These are phyloP conservation scores for Rhinogobio ventralis DNA, from an alignment of 2,797 vertebrate genomes.

Conservation along the genomic window DNA sequence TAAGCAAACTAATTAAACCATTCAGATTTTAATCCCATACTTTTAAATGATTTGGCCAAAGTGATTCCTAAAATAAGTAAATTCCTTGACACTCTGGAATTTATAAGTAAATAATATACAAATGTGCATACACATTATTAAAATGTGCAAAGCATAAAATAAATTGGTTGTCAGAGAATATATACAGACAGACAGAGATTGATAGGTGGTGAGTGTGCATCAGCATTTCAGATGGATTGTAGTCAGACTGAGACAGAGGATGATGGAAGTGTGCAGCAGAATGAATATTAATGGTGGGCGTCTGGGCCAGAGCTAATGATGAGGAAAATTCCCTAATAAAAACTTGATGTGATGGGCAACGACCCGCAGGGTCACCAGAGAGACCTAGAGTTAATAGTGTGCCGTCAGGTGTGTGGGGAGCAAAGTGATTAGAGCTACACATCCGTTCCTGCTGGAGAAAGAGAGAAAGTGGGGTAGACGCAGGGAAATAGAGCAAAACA, in stretches of 20 bases:
- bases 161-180: too few species aligned
- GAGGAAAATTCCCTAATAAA: constrained; percentile 88
- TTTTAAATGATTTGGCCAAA: not conserved
- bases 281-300: constrained; percentile 85
- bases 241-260: constrained; percentile 67
- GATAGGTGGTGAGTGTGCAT: constrained; percentile 71
- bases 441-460: constrained; percentile 72
- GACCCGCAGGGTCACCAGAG: constrained; percentile 82
- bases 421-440: constrained; percentile 82
- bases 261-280: constrained; percentile 79
- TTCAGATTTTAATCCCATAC: not conserved
- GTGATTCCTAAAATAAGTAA: not conserved
- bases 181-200: constrained; percentile 29
- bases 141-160: not conserved
- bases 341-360: constrained; percentile 85
- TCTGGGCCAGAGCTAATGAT: constrained; percentile 82
- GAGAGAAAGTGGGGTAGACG: constrained; percentile 30
- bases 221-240: constrained; percentile 44
- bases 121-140: not conserved
- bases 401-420: constrained; percentile 82
- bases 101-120: not conserved
- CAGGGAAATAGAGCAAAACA: constrained; percentile 15
- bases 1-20: not conserved
- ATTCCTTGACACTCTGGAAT: not conserved
- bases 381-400: constrained; percentile 84